Base-by-base conservation (phyloP, 2,797 vertebrate genomes). In the Podargus strigoides region DNA sequence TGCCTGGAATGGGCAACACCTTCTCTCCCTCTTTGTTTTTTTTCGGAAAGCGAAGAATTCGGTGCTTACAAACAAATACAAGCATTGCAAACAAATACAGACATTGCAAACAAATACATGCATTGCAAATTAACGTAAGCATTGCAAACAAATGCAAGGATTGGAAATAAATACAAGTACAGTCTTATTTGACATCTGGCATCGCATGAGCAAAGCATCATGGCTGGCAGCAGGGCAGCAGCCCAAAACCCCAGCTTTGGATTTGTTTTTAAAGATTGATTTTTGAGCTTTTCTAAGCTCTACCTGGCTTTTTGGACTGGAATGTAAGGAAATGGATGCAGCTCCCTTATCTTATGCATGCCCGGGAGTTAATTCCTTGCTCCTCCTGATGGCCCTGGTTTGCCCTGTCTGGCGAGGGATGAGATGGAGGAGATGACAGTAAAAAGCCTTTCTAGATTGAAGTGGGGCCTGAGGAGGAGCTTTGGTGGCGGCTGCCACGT, bases 391-490 rank as follows among this genome's bases (percentile, higher is more conserved):
- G 73, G 53, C 50, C 84, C 69, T 19, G 3, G 0, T 44, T 36
- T 68, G 67, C 58, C 44, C n/a, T 42, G 44, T 14, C 78, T 58
- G 73, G 42, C 1, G 7, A 19, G 44, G 68, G 53, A n/a, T 14
- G 49, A 1, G 63, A 70, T 63, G 60, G 46, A n/a, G 85, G 89
- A 92, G 62, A 53, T 23, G 8, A 49, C 27, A 9, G n/a, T 27
- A 26, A 85, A 88, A 39, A 69, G 13, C 42, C 18, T 69, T 41
- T 47, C 73, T 79, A 34, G 36, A 60, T 83, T 72, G 76, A 85
- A 90, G 69, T 79, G 7, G 23, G 58, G 70, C 85, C 78, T 50
- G 72, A 94, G 83, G 90, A 89, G 81, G 85, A 58, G 85, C 62
- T 93, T 84, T 81, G 91, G 50, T 21, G 46, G 79, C 59, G 50